Conservation (phyloP, 2,113 vertebrate genomes). For the Mesocricetus auratus region DNA sequence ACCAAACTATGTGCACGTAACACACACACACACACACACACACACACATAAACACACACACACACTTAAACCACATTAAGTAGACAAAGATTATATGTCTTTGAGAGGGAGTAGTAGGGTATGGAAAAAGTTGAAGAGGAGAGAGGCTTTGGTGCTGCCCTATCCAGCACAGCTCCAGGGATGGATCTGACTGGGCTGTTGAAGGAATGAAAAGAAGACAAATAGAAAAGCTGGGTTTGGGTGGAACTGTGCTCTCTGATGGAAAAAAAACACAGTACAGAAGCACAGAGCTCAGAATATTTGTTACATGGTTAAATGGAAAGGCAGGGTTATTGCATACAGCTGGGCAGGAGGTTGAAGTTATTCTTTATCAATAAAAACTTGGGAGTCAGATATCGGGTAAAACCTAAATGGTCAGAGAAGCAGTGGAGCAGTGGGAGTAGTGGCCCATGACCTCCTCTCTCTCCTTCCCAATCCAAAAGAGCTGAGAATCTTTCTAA, state of each 20-base stretch:
- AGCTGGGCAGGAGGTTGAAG: neutral
- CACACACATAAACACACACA: neutral
- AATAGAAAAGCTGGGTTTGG: neutral
- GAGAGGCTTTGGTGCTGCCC: neutral
- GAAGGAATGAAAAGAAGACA: neutral
- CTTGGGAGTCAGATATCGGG: neutral
- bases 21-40: neutral
- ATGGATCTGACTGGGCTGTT: neutral
- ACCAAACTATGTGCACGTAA: neutral
- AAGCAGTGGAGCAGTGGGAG: neutral
- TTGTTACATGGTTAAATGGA: neutral
- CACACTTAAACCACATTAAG: neutral
- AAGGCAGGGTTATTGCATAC: neutral
- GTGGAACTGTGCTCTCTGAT: neutral
- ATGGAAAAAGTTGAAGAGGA: neutral
- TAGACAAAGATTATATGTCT: neutral
- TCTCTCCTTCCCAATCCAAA: neutral
- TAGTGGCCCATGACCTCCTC: neutral
- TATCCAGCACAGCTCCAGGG: neutral
- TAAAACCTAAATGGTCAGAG: neutral
- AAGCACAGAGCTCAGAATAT: neutral
- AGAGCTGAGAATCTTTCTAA: neutral
- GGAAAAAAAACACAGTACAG: neutral
- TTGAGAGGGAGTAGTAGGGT: neutral
- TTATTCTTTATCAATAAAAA: neutral